These are phyloP conservation scores for Vespertilio murinus DNA, from an alignment of 2,797 vertebrate genomes.

Conservation along the genomic window DNA sequence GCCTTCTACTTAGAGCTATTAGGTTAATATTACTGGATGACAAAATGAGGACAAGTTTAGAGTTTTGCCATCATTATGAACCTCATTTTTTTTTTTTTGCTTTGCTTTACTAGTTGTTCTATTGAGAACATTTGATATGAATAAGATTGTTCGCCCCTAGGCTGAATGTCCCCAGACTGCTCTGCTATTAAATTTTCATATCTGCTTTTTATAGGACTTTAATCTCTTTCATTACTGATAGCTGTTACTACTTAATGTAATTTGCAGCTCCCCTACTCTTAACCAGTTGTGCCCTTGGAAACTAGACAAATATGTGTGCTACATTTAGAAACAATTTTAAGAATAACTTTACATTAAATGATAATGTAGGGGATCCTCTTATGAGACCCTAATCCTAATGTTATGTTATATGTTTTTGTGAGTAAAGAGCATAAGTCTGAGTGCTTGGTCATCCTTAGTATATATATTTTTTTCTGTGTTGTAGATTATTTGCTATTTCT, in stretches of 20 bases:
- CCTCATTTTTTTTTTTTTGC: background rate
- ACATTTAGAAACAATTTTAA: conserved; percentile 36
- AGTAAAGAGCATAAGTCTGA: background rate
- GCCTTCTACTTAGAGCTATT: background rate
- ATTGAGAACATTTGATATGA: background rate
- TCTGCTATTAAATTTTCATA: conserved; percentile 57
- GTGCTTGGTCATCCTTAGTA: conserved; percentile 13
- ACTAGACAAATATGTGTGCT: conserved; percentile 58
- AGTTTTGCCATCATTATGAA: background rate
- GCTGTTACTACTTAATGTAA: conserved; percentile 64
- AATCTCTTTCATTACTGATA: conserved; percentile 61
- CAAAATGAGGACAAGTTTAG: conserved; percentile 27
- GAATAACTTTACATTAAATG: background rate
- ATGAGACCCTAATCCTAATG: background rate
- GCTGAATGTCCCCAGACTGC: conserved; percentile 42
- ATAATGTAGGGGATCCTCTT: background rate
- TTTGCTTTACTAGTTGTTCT: conserved; percentile 48
- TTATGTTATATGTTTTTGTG: conserved; percentile 25
- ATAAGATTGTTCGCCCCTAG: conserved; percentile 26
- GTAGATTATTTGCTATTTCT: conserved; percentile 45
- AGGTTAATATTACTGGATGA: conserved; percentile 14
- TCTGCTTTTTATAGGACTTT: conserved; percentile 62
- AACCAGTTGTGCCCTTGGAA: conserved; percentile 49
- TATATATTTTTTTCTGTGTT: background rate
- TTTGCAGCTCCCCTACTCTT: conserved; percentile 38